Conservation (phyloP, 2,888 invertebrate species). For the Eretmocerus hayati region DNA sequence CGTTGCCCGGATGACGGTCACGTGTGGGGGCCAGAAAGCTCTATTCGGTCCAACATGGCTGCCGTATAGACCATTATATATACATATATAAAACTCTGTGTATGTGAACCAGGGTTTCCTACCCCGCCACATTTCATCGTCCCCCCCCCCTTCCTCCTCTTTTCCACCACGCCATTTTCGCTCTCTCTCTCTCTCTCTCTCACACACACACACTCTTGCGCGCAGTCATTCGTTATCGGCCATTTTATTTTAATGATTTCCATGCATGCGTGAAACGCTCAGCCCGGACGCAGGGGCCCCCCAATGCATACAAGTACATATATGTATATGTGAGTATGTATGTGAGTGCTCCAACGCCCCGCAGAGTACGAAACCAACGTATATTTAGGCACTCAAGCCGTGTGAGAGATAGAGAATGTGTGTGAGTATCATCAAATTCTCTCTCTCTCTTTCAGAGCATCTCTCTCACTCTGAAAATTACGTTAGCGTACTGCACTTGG, state of each 20-base stretch:
- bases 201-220: not conserved
- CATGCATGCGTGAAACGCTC: conserved; percentile 39
- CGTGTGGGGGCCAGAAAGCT: conserved; percentile 36
- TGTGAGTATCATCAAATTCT: no score
- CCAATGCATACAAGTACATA: no score
- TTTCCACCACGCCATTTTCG: not conserved
- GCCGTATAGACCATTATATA: conserved; percentile 1
- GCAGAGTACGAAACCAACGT: no score
- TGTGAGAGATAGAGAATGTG: no score
- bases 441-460: no score
- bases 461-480: no score
- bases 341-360: no score
- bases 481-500: no score
- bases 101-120: not conserved
- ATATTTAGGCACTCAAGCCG: no score
- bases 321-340: no score
- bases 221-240: conserved; percentile 46
- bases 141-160: conserved; percentile 10
- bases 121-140: conserved; percentile 4
- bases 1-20: conserved; percentile 48
- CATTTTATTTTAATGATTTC: conserved; percentile 49
- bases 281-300: conserved; percentile 25
- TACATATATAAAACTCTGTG: not conserved
- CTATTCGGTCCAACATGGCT: conserved; percentile 47
- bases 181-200: no score